phyloP scores from a whole-genome alignment of 2,797 vertebrate genomes.

The Lacerta bilineata region DNA sequence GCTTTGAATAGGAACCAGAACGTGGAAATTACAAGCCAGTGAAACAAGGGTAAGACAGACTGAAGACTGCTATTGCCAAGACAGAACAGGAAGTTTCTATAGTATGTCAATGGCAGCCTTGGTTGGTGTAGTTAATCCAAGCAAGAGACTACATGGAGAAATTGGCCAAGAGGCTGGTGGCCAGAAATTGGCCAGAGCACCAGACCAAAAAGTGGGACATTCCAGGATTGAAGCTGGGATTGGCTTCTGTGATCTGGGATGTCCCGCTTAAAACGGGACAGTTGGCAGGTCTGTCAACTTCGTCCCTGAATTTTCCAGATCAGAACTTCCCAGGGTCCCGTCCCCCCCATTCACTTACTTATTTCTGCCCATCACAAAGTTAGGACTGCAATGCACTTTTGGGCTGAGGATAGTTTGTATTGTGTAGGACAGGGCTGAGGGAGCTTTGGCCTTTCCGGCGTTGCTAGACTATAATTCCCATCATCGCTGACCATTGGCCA shows the following conservation, averaged over 20 bases:
- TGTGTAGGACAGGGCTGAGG: background rate
- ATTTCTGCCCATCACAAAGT: background rate
- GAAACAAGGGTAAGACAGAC: background rate
- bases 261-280: no score
- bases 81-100: background rate
- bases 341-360: background rate
- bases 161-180: background rate
- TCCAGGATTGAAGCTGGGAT: no score
- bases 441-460: no score
- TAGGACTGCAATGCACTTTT: background rate
- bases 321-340: background rate
- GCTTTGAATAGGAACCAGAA: background rate
- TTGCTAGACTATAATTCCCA: no score
- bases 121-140: background rate
- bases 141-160: background rate
- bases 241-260: no score
- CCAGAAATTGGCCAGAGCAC: no score
- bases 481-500: no score
- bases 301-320: background rate
- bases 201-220: no score
- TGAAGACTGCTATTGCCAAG: background rate
- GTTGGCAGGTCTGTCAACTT: background rate
- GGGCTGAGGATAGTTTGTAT: background rate
- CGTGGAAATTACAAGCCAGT: background rate
- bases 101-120: background rate